These are phyloP conservation scores for Drosophila antonietae DNA, from an alignment of 2,888 invertebrate genomes.

Conservation along the genomic window DNA sequence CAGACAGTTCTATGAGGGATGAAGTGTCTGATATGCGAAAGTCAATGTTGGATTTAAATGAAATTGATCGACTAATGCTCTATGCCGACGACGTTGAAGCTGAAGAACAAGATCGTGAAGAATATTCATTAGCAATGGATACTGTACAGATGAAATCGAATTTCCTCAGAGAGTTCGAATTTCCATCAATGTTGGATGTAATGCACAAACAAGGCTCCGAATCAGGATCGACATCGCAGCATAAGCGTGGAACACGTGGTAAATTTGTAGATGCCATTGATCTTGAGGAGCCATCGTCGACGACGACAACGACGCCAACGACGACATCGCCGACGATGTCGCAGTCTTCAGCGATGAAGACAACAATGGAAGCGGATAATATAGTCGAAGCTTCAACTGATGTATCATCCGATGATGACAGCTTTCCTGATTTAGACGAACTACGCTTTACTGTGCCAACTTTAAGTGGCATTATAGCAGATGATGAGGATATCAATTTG, in stretches of 20 bases:
- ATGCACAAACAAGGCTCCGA: constrained; percentile 3
- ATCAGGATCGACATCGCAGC: no score
- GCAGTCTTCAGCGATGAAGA: no score
- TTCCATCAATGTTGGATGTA: constrained; percentile 56
- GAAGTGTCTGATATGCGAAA: background rate
- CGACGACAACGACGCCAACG: background rate
- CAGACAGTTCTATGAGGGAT: background rate
- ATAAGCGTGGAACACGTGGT: background rate
- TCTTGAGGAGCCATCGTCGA: accelerated
- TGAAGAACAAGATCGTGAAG: background rate
- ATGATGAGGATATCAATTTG: background rate
- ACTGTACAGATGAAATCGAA: constrained; percentile 33
- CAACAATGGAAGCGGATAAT: background rate
- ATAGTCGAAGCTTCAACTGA: no score
- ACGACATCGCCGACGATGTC: background rate
- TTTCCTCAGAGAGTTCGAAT: constrained; percentile 57
- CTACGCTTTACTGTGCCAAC: accelerated
- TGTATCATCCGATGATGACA: background rate
- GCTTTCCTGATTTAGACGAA: no score
- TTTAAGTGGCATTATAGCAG: accelerated
- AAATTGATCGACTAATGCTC: background rate
- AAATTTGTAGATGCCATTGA: constrained; percentile 49
- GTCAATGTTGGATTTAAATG: background rate
- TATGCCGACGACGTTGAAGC: background rate
- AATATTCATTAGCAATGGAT: constrained; percentile 13